Evolutionary conservation across 2,888 invertebrate genomes (phyloP), one percentile per base, ranked within the genome.

Genomic region (Neoascia interrupta): DNA sequence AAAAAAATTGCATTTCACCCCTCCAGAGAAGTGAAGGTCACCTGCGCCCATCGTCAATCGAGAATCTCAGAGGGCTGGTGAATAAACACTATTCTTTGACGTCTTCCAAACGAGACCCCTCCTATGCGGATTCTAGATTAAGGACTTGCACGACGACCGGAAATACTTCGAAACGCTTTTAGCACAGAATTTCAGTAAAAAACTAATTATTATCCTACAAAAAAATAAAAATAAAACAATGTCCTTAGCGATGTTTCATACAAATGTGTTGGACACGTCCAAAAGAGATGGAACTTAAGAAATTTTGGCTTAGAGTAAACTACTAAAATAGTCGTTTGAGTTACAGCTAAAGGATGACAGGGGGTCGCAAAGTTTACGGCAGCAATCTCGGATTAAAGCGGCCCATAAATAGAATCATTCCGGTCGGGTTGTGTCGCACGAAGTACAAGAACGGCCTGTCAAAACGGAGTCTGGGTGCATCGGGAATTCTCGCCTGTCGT

Each of bases 361-460:
- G 28, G 0, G 8, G 36, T 2, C 10, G 28, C 4, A 1, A 8
- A 3, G 8, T 73, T 90, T 90, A 95, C 87, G 95, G 95, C 88
- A 95, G 89, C 85, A 95, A 91, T 89, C 94, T 92, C 37, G 95
- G 96, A 88, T 95, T 96, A 89, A 95, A 96, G 86, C 96, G 91
- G 37, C 96, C 96, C 90, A 96, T 95, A 86, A 95, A 95, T 54
- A 97, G 90, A 84, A 97, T 94, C 90, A 96, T 92, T 74, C 96
- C 96, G n/a, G 96, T 94, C 1, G 96, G 96, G 88, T 96, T 96
- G 88, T 97, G 96, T 85, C 96, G 91, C 10, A 96, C 95, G 83
- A 96, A 94, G 88, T 95, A 97, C 19, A 97, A 90, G 91, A 97
- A 97, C 0, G 96, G 96, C 85, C 96, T 91, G 84, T 97, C 96